A percentile compares a stretch with the other conserved stretches of the same genome.
Conservation (phyloP, 2,888 invertebrate species). For the Crocallis elinguaria region DNA sequence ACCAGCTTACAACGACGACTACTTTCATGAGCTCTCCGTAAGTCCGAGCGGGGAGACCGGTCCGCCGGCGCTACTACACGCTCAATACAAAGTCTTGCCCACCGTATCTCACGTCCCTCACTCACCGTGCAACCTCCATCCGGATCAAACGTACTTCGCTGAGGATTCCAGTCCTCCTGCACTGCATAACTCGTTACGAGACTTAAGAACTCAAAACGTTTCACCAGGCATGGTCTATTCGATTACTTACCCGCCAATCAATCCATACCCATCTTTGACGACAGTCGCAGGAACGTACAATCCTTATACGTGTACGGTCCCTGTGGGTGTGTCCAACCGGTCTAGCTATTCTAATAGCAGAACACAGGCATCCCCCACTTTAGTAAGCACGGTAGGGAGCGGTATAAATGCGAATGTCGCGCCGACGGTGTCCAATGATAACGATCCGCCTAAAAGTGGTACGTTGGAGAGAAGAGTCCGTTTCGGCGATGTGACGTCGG, state of each 20-base stretch:
- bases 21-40: constrained; percentile 63
- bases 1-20: constrained; percentile 55
- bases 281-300: constrained; percentile 80
- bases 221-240: constrained; percentile 73
- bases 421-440: constrained; percentile 55
- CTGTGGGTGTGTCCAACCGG: constrained; percentile 61
- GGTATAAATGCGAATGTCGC: constrained; percentile 73
- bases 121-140: constrained; percentile 77
- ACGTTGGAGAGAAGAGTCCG: constrained; percentile 80
- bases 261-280: constrained; percentile 77
- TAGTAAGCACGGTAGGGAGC: constrained; percentile 62
- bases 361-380: constrained; percentile 55
- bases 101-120: constrained; percentile 78
- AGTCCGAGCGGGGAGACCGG: constrained; percentile 69
- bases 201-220: constrained; percentile 62
- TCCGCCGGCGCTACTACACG: constrained; percentile 73
- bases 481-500: constrained; percentile 77
- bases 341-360: constrained; percentile 51
- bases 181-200: constrained; percentile 64
- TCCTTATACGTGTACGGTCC: constrained; percentile 73
- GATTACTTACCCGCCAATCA: constrained; percentile 74
- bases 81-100: constrained; percentile 74
- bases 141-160: constrained; percentile 64
- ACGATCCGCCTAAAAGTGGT: constrained; percentile 67
- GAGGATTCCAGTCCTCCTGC: constrained; percentile 50